Evolutionary conservation across 2,888 invertebrate genomes (phyloP).

Genomic region (Horisme vitalbata): DNA sequence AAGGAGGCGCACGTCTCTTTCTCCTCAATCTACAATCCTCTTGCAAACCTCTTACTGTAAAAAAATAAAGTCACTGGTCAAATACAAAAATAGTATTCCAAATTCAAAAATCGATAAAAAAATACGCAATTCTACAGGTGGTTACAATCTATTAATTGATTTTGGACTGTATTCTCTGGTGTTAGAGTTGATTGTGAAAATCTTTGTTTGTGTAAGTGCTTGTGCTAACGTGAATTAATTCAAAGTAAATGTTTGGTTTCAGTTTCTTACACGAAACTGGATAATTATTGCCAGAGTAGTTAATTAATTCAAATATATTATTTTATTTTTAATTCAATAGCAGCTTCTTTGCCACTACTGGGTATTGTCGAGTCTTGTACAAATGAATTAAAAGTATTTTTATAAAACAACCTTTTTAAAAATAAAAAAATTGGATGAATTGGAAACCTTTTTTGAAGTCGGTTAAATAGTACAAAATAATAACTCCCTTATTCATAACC

Average conservation of each 20-base stretch:
- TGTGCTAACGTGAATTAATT: slow-evolving; percentile 18
- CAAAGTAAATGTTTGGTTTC: slow-evolving; percentile 15
- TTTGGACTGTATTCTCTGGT: slow-evolving; percentile 33
- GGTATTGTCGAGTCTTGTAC: too few species aligned
- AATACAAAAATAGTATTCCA: background rate
- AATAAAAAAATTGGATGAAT: too few species aligned
- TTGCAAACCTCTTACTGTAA: slow-evolving; percentile 11
- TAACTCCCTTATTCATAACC: too few species aligned
- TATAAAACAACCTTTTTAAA: too few species aligned
- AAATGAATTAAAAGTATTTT: too few species aligned
- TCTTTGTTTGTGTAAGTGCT: slow-evolving; percentile 14
- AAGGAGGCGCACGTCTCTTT: slow-evolving; percentile 18
- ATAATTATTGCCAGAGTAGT: too few species aligned
- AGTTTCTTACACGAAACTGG: background rate
- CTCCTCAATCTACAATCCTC: slow-evolving; percentile 15
- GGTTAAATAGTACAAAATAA: too few species aligned
- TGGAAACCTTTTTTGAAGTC: too few species aligned
- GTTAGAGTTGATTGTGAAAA: slow-evolving; percentile 30
- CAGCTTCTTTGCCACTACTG: too few species aligned
- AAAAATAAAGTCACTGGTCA: slow-evolving; percentile 2
- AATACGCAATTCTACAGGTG: slow-evolving; percentile 46
- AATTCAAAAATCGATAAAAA: slow-evolving; percentile 19
- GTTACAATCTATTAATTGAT: slow-evolving; percentile 31
- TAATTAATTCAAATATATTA: too few species aligned
- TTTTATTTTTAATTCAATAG: too few species aligned